Evolutionary conservation across 2,797 vertebrate species (phyloP), one percentile per base, ranked within the genome.

Genomic region (Delichon dasypus): DNA sequence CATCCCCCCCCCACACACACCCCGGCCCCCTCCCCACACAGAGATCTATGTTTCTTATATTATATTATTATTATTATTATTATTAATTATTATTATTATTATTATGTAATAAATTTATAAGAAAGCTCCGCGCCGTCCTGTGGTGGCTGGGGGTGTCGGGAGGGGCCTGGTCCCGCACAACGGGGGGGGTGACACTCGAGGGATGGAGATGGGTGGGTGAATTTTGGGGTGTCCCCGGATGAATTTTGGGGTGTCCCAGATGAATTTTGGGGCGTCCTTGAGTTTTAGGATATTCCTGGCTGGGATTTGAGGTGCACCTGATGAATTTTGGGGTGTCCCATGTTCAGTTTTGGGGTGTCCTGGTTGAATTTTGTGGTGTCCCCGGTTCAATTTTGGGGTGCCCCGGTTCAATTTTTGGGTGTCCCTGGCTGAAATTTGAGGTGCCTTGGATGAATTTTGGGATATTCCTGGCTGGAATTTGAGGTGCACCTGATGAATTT

Each of bases 41-140:
- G 98, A 99, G 98, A 98, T 99, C 98, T 99, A 98, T 98, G 98
- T 99, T 99, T 99, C 98, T 99, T 99, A 99, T 98, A 98, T 98
- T 98, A 98, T 98, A 97, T 97, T 97, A 97, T 60, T 60, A 60
- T 60, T 60, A 60, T 58, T 57, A 57, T 60, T 60, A 60, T 58
- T 58, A 58, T 57, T 55, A 55, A n/a, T 55, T 54, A 57, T 55
- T 55, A 60, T 60, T 88, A 98, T 97, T 98, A 98, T 98, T 98
- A 98, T 97, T 97, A 98, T 97, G 98, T 97, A 98, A 98, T 98
- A 98, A 98, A 98, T 98, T 98, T 98, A 96, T 98, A 98, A 98
- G 97, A 98, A 98, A 98, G 91, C 95, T 93, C 83, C 4, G 8
- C 40, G 8, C 23, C 55, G 34, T 38, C 9, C 65, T 7, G 7